Percentiles rank a stretch among this genome's conserved stretches.
phyloP scores from a whole-genome alignment of 1,140 invertebrate genomes.

The Hycleus cichorii region DNA sequence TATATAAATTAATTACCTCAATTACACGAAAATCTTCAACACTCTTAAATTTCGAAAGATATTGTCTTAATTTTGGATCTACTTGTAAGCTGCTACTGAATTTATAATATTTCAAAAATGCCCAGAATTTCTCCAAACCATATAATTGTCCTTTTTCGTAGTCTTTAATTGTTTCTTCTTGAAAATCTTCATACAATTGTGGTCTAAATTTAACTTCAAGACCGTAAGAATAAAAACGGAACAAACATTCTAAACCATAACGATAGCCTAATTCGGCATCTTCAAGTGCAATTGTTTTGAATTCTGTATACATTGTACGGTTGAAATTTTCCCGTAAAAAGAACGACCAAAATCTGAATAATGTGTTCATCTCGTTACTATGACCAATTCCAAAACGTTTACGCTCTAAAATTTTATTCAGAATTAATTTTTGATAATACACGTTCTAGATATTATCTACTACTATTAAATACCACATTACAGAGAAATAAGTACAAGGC shows the following conservation, averaged over 20 bases:
- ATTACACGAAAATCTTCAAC: conserved; percentile 90
- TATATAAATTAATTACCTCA: conserved; percentile 42
- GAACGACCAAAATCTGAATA: conserved; percentile 99
- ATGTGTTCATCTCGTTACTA: conserved; percentile 94
- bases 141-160: conserved; percentile 92
- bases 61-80: conserved; percentile 68
- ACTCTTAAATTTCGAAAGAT: conserved; percentile 83
- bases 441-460: not conserved
- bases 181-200: conserved; percentile 92
- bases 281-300: conserved; percentile 81
- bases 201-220: conserved; percentile 91
- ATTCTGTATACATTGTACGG: conserved; percentile 97
- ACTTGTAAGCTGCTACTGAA: conserved; percentile 71
- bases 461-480: not conserved
- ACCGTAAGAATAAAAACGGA: conserved; percentile 98
- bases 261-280: conserved; percentile 87
- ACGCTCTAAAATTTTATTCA: conserved; percentile 57
- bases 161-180: conserved; percentile 86
- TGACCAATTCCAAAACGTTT: conserved; percentile 87
- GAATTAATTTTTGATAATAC: conserved; percentile 15
- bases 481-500: not conserved
- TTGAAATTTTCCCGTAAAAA: conserved; percentile 98
- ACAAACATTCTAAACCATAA: conserved; percentile 91
- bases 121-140: conserved; percentile 98
- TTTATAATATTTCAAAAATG: conserved; percentile 93